Conservation (phyloP, 2,888 invertebrate genomes). For the Fragum whitleyi region DNA sequence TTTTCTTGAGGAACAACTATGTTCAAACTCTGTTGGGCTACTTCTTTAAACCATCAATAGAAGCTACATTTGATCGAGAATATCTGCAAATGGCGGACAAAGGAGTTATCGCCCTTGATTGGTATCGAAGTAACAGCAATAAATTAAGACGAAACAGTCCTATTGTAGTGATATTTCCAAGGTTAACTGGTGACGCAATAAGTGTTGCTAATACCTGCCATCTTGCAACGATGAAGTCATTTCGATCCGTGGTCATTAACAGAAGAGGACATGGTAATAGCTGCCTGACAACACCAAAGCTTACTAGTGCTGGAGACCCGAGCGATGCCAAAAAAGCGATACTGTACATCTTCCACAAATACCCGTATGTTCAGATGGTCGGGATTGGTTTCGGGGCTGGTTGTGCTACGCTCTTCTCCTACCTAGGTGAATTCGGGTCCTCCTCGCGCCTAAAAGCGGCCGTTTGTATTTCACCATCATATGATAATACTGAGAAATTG, state of each 20-base stretch:
- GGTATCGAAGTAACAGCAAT: conserved; percentile 68
- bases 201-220: conserved; percentile 68
- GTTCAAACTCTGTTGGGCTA: conserved; percentile 77
- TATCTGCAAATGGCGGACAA: conserved; percentile 80
- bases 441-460: conserved; percentile 73
- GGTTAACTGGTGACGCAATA: conserved; percentile 75
- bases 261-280: conserved; percentile 80
- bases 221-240: conserved; percentile 69
- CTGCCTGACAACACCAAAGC: conserved; percentile 77
- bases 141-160: conserved; percentile 67
- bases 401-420: conserved; percentile 79
- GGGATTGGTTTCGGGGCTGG: conserved; percentile 80
- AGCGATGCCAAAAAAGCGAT: conserved; percentile 78
- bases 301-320: conserved; percentile 80
- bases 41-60: conserved; percentile 39
- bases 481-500: conserved; percentile 71
- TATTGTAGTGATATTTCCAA: conserved; percentile 78
- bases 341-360: conserved; percentile 75
- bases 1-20: conserved; percentile 71
- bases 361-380: conserved; percentile 70
- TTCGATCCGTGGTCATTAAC: conserved; percentile 80
- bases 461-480: conserved; percentile 79
- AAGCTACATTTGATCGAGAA: conserved; percentile 75
- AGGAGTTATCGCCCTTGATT: conserved; percentile 82
- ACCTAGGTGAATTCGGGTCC: conserved; percentile 82